Conservation (phyloP, 2,888 invertebrate genomes). For the Drosophila longiperda region DNA sequence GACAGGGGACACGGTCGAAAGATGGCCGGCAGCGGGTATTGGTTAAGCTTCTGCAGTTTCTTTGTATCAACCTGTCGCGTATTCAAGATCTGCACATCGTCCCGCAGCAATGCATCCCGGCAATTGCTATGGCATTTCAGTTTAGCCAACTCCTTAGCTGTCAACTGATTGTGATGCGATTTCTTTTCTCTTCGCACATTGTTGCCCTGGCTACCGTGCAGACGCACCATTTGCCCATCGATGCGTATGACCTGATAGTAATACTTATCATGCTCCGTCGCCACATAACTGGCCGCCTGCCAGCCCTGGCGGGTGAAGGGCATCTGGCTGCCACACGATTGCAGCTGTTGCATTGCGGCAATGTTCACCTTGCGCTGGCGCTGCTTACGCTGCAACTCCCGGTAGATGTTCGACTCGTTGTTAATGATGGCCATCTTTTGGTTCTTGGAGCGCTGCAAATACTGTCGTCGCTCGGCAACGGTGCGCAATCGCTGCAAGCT, state of each 20-base stretch:
- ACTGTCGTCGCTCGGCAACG: constrained; percentile 86
- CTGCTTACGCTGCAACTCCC: constrained; percentile 82
- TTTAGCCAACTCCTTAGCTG: constrained; percentile 3
- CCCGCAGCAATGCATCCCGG: constrained; percentile 62
- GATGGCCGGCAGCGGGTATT: constrained; percentile 65
- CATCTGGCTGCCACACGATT: constrained; percentile 71
- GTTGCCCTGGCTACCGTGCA: constrained; percentile 83
- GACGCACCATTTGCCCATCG: constrained; percentile 73
- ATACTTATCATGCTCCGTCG: constrained; percentile 82
- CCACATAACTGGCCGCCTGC: constrained; percentile 83
- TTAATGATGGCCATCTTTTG: constrained; percentile 84
- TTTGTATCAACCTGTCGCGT: constrained; percentile 29
- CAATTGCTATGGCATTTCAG: constrained; percentile 55
- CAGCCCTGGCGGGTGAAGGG: constrained; percentile 84
- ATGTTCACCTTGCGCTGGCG: constrained; percentile 80
- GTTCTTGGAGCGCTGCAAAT: constrained; percentile 83
- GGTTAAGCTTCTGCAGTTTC: constrained; percentile 68
- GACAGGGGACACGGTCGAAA: constrained; percentile 84
- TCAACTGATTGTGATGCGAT: constrained; percentile 66
- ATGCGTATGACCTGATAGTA: constrained; percentile 82
- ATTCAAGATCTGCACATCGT: constrained; percentile 68
- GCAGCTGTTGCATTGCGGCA: constrained; percentile 73
- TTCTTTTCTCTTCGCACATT: constrained; percentile 71
- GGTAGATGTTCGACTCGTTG: constrained; percentile 83
- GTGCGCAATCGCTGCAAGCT: constrained; percentile 85